Conservation (phyloP, 2,888 invertebrate genomes). For the Tetragnatha montana region DNA sequence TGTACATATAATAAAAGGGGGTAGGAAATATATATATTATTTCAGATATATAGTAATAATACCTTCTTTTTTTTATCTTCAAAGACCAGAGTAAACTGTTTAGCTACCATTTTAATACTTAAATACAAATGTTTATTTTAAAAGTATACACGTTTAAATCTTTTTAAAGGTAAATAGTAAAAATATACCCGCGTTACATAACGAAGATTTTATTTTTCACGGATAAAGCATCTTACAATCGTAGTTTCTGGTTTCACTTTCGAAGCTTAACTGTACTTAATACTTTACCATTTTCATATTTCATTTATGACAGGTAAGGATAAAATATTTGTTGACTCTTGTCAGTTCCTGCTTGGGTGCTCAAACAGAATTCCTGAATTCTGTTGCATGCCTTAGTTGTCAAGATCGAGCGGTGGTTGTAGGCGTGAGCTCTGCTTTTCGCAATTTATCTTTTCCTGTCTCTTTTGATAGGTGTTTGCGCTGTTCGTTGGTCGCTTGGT, state of each 20-base stretch:
- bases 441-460: constrained; percentile 44
- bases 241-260: neutral
- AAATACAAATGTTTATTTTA: too few relatives aligned
- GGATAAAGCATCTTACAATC: neutral
- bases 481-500: constrained; percentile 9
- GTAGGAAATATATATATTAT: too few relatives aligned
- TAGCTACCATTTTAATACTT: too few relatives aligned
- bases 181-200: too few relatives aligned
- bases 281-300: neutral
- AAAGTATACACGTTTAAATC: too few relatives aligned
- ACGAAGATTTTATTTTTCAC: too few relatives aligned
- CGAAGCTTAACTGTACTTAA: too few relatives aligned
- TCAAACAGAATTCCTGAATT: neutral
- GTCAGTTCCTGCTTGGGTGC: neutral
- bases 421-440: neutral
- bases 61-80: too few relatives aligned
- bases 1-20: too few relatives aligned
- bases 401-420: constrained; percentile 7
- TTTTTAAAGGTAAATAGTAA: too few relatives aligned
- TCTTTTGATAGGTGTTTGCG: neutral
- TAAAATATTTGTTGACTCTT: constrained; percentile 5
- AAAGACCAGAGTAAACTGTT: too few relatives aligned
- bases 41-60: too few relatives aligned
- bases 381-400: neutral
- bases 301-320: constrained; percentile 12